Conservation (phyloP, 2,113 vertebrate genomes). For the Synchiropus splendidus region DNA sequence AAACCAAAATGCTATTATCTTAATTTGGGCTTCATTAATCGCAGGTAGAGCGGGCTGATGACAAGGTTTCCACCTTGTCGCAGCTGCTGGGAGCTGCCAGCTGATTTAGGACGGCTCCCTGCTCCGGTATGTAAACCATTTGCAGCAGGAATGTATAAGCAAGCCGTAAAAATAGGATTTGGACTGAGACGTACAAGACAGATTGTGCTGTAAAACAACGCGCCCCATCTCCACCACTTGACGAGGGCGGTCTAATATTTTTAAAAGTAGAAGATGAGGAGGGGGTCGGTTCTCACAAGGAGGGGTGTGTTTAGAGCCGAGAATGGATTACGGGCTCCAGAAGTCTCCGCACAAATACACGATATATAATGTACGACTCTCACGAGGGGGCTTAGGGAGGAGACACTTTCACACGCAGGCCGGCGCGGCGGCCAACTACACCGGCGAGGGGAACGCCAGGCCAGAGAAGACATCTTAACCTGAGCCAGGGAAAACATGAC, state of each 20-base stretch:
- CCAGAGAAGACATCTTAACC: neutral
- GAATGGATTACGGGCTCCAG: slow-evolving; percentile 64
- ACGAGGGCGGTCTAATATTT: slow-evolving; percentile 47
- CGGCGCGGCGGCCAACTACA: neutral
- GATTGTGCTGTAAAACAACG: slow-evolving; percentile 79
- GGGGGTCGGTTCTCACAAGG: slow-evolving; percentile 20
- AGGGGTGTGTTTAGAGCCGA: slow-evolving; percentile 73
- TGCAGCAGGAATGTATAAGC: slow-evolving; percentile 87
- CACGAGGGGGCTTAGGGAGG: slow-evolving; percentile 24
- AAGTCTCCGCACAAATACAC: slow-evolving; percentile 54
- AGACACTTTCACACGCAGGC: slow-evolving; percentile 12
- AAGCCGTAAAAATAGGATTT: slow-evolving; percentile 90
- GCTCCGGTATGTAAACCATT: slow-evolving; percentile 86
- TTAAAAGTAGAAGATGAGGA: neutral
- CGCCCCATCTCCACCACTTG: slow-evolving; percentile 59
- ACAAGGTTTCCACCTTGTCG: slow-evolving; percentile 77
- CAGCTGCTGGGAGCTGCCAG: slow-evolving; percentile 76
- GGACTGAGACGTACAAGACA: slow-evolving; percentile 73
- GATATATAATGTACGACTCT: slow-evolving; percentile 33
- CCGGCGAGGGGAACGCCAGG: neutral
- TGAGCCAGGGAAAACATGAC: too few relatives aligned
- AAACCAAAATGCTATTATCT: slow-evolving; percentile 53
- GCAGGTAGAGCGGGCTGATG: slow-evolving; percentile 56
- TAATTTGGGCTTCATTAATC: slow-evolving; percentile 65
- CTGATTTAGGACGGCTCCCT: slow-evolving; percentile 87